These are phyloP conservation scores for Bombyx mandarina DNA, from an alignment of 1,140 invertebrate species.

Conservation along the genomic window DNA sequence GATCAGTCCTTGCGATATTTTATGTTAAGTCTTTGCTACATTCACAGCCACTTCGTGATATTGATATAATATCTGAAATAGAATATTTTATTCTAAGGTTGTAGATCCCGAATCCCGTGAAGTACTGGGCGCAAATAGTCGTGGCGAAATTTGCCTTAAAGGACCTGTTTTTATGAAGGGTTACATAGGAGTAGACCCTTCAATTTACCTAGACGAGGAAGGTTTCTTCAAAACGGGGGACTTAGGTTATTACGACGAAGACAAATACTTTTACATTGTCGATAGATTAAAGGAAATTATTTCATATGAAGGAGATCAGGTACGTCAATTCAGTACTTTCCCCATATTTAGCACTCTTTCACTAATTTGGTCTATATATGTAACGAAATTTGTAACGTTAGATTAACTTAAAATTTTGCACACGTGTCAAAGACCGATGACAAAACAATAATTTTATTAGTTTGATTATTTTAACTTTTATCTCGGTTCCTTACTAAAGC, in stretches of 20 bases:
- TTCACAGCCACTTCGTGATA: not conserved
- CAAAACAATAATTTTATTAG: too few relatives aligned
- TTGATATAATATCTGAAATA: slow-evolving; percentile 33
- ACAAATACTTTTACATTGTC: slow-evolving; percentile 79
- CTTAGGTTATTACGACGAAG: slow-evolving; percentile 80
- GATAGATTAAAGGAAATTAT: slow-evolving; percentile 86
- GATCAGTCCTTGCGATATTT: too few relatives aligned
- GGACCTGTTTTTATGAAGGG: slow-evolving; percentile 76
- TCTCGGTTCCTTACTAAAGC: too few relatives aligned
- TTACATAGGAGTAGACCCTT: slow-evolving; percentile 75
- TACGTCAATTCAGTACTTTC: slow-evolving; percentile 6
- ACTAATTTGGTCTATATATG: too few relatives aligned
- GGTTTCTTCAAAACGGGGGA: slow-evolving; percentile 88
- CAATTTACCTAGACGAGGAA: slow-evolving; percentile 78
- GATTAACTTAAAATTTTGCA: too few relatives aligned
- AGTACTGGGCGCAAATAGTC: slow-evolving; percentile 68
- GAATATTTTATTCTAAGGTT: slow-evolving; percentile 44
- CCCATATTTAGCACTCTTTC: too few relatives aligned
- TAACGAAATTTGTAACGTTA: too few relatives aligned
- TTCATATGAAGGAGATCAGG: slow-evolving; percentile 78
- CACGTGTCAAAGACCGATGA: too few relatives aligned
- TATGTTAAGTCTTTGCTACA: too few relatives aligned
- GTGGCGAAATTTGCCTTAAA: slow-evolving; percentile 76
- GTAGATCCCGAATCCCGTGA: slow-evolving; percentile 71
- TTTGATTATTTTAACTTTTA: too few relatives aligned